Base-by-base conservation (phyloP, 1,140 invertebrate species). In the Argopecten irradians region DNA sequence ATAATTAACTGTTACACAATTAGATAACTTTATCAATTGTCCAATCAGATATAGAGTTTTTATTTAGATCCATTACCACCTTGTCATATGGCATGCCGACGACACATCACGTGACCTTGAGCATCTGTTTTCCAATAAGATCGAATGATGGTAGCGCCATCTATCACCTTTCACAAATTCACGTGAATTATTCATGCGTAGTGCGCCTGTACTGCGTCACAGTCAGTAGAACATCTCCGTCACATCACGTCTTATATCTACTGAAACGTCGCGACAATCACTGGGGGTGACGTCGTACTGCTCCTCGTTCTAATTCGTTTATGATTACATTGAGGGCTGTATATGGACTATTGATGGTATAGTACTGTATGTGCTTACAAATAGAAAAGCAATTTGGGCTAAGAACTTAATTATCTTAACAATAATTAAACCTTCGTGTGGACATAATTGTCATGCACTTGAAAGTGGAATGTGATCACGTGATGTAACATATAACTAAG, bases 311-410 rank as follows among this genome's bases (percentile, higher is more conserved):
- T 71, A 71, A 71, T 71, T 71, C 1, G n/a, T 28, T 71, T n/a
- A 71, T 71, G 28, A 71, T 71, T 71, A n/a, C 55, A 71, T 71
- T 71, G 55, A 71, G 55, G 55, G 55, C 11, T 71, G 55, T n/a
- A 22, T 71, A 71, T 28, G n/a, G 28, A 71, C 55, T n/a, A 22
- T 28, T 28, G 5, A 11, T 5, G 55, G 13, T 5, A 28, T 28
- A n/a, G n/a, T 71, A 71, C 28, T 71, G 55, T n/a, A n/a, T 71
- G 55, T 71, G 55, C 28, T n/a, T 71, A 71, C 55, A 71, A 71
- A 71, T 71, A 71, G 28, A 28, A 71, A 71, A 71, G 55, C 28
- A 71, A 71, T 71, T 71, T 71, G 55, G 55, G 55, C 28, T 71
- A 71, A 28, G 55, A 71, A 71, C 55, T 1, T 11, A n/a, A 71